Conservation (phyloP, 2,888 invertebrate genomes). For the Mythimna vitellina region DNA sequence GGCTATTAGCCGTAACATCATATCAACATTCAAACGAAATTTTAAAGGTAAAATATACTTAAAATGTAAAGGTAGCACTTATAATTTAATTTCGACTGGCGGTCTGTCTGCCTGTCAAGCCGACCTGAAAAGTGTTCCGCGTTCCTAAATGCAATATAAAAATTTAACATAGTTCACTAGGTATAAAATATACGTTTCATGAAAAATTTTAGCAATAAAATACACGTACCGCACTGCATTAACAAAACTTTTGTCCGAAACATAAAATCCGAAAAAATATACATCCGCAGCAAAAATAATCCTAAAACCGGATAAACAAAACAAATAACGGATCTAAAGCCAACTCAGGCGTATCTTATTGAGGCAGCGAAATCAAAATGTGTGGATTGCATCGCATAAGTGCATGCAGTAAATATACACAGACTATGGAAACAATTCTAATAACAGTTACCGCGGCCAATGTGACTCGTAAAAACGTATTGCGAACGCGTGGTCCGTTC, state of each 20-base stretch:
- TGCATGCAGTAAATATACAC: conserved; percentile 72
- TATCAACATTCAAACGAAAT: too few species aligned
- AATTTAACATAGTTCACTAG: background rate
- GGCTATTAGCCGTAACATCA: too few species aligned
- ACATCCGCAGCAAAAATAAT: conserved; percentile 19
- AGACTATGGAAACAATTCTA: conserved; percentile 78
- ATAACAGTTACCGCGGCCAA: conserved; percentile 81
- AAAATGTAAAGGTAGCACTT: too few species aligned
- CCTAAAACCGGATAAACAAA: conserved; percentile 33
- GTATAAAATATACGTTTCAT: background rate
- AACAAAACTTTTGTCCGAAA: background rate
- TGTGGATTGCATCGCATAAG: conserved; percentile 68
- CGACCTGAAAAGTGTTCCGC: background rate
- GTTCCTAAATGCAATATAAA: background rate
- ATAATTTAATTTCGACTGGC: conserved; percentile 9
- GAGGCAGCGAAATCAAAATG: conserved; percentile 51
- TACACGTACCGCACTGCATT: background rate
- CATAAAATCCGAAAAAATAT: conserved; percentile 21
- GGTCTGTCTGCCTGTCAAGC: conserved; percentile 15
- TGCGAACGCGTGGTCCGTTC: conserved; percentile 74
- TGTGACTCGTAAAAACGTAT: conserved; percentile 84
- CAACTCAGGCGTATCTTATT: conserved; percentile 48
- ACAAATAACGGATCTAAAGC: conserved; percentile 38
- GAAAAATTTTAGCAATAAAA: background rate
- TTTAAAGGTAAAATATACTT: too few species aligned